These are phyloP conservation scores for Branchellion lobata DNA, from an alignment of 2,888 invertebrate species.

Conservation along the genomic window DNA sequence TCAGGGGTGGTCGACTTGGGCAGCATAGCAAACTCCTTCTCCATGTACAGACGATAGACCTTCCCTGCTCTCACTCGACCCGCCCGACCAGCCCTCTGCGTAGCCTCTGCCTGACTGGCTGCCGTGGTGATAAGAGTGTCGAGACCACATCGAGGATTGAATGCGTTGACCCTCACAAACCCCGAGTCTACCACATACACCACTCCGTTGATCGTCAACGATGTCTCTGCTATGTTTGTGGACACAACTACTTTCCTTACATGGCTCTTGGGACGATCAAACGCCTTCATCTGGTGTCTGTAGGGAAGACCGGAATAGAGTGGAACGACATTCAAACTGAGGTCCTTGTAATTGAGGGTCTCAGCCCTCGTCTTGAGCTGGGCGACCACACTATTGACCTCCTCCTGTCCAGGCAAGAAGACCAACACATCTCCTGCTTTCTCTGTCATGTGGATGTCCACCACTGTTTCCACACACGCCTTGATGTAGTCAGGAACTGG, in stretches of 20 bases:
- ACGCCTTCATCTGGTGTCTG: constrained; percentile 71
- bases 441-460: constrained; percentile 74
- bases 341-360: constrained; percentile 52
- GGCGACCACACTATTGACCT: constrained; percentile 75
- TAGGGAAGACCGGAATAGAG: constrained; percentile 89
- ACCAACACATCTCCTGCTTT: constrained; percentile 80
- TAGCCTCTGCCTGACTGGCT: constrained; percentile 82
- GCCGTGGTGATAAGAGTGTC: constrained; percentile 75
- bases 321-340: constrained; percentile 72
- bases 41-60: constrained; percentile 68
- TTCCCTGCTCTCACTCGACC: constrained; percentile 78
- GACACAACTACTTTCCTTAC: constrained; percentile 85
- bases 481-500: constrained; percentile 87
- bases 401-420: constrained; percentile 77
- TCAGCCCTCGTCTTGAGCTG: constrained; percentile 60
- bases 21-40: constrained; percentile 74
- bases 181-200: constrained; percentile 92
- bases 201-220: constrained; percentile 89
- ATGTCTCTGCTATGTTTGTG: constrained; percentile 95
- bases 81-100: constrained; percentile 87
- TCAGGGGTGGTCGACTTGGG: constrained; percentile 78
- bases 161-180: constrained; percentile 89
- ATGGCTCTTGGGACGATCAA: constrained; percentile 70
- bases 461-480: constrained; percentile 79
- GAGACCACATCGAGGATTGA: constrained; percentile 74